These are phyloP conservation scores for Scolopax mira DNA, from an alignment of 2,113 vertebrate genomes.

Conservation along the genomic window DNA sequence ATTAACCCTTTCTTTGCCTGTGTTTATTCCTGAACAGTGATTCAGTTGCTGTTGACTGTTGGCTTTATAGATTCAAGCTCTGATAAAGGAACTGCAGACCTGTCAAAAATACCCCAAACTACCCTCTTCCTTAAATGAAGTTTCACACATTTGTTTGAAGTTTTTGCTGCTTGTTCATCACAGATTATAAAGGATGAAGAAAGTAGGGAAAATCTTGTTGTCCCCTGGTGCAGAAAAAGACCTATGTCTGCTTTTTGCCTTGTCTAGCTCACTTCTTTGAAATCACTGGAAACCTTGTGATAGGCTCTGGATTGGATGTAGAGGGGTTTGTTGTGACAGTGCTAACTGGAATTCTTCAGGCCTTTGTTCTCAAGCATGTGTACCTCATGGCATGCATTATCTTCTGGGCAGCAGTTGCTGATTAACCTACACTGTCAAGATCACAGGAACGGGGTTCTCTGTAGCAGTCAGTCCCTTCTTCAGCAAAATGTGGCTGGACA, in stretches of 20 bases:
- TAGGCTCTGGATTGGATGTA: not conserved
- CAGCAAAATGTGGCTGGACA: not conserved
- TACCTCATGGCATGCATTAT: not conserved
- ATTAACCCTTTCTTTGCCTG: not conserved
- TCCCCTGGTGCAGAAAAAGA: not conserved
- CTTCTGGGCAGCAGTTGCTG: not conserved
- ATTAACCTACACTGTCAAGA: not conserved
- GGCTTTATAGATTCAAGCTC: not conserved
- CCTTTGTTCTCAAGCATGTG: not conserved
- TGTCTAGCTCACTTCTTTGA: not conserved
- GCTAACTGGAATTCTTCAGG: not conserved
- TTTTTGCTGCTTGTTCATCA: not conserved
- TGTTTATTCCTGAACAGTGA: not conserved
- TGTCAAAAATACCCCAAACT: not conserved
- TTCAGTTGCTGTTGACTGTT: not conserved
- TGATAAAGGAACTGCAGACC: not conserved
- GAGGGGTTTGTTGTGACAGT: not conserved
- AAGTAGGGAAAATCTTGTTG: not conserved
- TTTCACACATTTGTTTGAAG: not conserved
- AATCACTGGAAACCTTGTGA: not conserved
- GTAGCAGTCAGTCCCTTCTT: not conserved
- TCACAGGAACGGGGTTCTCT: not conserved
- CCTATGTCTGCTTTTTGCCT: not conserved
- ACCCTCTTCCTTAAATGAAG: not conserved
- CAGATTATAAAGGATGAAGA: not conserved